Conservation (phyloP, 2,888 invertebrate genomes). For the Cecidostiba fungosa region DNA sequence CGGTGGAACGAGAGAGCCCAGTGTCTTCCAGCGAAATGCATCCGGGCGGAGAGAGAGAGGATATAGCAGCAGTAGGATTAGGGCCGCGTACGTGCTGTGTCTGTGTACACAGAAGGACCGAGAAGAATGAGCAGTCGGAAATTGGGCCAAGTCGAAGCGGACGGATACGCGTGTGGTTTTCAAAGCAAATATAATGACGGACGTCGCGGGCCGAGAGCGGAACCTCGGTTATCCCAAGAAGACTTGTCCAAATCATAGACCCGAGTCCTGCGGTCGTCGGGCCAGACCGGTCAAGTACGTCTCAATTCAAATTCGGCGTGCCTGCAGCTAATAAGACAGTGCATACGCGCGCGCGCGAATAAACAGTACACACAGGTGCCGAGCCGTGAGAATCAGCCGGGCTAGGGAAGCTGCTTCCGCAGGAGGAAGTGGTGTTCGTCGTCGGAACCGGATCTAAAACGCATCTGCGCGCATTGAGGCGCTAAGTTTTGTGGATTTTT, state of each 20-base stretch:
- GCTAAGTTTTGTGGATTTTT: conserved; percentile 35
- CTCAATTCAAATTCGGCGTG: conserved; percentile 44
- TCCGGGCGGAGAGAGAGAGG: conserved; percentile 15
- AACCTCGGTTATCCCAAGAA: conserved; percentile 21
- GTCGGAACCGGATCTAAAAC: conserved; percentile 49
- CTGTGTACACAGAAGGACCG: neutral
- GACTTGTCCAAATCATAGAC: conserved; percentile 50
- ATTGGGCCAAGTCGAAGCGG: neutral
- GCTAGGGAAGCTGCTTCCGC: conserved; percentile 38
- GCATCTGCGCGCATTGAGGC: conserved; percentile 14
- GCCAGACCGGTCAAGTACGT: conserved; percentile 30
- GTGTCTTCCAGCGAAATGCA: conserved; percentile 31
- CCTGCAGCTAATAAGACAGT: conserved; percentile 1
- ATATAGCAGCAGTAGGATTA: neutral
- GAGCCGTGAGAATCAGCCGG: conserved; percentile 11
- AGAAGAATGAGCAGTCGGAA: neutral
- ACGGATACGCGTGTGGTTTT: conserved; percentile 2
- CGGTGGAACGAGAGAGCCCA: conserved; percentile 58
- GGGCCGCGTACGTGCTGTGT: neutral
- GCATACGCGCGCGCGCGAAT: neutral
- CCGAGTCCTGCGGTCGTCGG: conserved; percentile 57
- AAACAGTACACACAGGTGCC: neutral
- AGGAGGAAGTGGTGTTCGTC: conserved; percentile 42
- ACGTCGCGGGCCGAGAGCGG: conserved; percentile 6
- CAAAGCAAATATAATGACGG: conserved; percentile 31